Conservation (phyloP, 1,140 invertebrate genomes). For the Marisa cornuarietis region DNA sequence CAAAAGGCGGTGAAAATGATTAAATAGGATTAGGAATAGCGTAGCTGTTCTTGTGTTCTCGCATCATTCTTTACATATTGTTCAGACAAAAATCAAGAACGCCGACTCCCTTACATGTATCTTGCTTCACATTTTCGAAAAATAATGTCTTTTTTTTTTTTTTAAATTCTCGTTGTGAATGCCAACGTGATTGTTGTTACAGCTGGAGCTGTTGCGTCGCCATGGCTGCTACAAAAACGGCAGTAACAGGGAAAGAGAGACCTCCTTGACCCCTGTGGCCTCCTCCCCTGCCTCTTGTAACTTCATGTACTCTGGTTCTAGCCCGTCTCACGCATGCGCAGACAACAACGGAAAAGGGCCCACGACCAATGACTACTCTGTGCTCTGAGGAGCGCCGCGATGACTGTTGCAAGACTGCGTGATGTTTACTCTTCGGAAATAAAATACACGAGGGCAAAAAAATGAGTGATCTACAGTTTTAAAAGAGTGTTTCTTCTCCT, state of each 20-base stretch:
- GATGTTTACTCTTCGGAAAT: not conserved
- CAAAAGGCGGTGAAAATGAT: not conserved
- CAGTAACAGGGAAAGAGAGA: constrained; percentile 5
- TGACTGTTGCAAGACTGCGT: not conserved
- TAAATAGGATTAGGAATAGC: not conserved
- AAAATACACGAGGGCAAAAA: not conserved
- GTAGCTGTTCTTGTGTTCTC: no score
- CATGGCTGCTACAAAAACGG: constrained; percentile 25
- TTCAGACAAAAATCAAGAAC: no score
- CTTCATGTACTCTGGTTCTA: constrained; percentile 1
- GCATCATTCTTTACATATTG: no score
- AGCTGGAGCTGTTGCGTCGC: constrained; percentile 18
- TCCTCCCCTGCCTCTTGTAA: constrained; percentile 13
- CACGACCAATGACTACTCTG: not conserved
- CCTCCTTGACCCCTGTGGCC: constrained; percentile 17
- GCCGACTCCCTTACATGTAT: no score
- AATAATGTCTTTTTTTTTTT: not conserved
- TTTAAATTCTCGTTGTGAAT: not conserved
- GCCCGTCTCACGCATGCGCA: not conserved
- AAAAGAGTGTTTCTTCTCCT: no score
- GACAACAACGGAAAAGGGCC: not conserved
- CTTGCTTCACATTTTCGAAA: not conserved
- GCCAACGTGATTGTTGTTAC: not conserved
- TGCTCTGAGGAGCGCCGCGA: not conserved
- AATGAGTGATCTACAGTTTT: not conserved